Conservation (phyloP, 2,113 vertebrate genomes). For the Gasterosteus aculeatus region DNA sequence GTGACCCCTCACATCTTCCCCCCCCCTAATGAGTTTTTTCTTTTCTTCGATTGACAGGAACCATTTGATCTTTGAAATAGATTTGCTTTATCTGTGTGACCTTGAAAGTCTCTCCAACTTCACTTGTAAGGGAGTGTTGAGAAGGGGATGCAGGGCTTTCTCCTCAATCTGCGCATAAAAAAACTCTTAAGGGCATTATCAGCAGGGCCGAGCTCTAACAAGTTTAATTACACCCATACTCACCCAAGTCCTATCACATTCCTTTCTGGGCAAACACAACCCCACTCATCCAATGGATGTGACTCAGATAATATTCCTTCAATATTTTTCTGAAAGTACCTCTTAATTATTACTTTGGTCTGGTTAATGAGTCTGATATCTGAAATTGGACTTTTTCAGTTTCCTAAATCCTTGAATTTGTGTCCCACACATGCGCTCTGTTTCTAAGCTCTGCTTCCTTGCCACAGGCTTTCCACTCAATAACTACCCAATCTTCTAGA, state of each 20-base stretch:
- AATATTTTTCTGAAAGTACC: slow-evolving; percentile 43
- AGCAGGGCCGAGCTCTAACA: slow-evolving; percentile 19
- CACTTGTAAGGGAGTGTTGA: not conserved
- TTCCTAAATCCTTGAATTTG: slow-evolving; percentile 49
- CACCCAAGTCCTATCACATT: not conserved
- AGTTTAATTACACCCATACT: slow-evolving; percentile 31
- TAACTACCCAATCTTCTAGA: slow-evolving; percentile 24
- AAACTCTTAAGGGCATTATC: slow-evolving; percentile 35
- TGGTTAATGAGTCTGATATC: slow-evolving; percentile 63
- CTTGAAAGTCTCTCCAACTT: slow-evolving; percentile 61
- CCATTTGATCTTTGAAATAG: slow-evolving; percentile 71
- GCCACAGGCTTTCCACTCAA: slow-evolving; percentile 25
- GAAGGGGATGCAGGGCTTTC: not conserved
- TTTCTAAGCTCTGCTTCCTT: not conserved
- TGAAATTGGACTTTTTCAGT: slow-evolving; percentile 63
- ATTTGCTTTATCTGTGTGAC: slow-evolving; percentile 73
- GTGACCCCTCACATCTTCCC: slow-evolving; percentile 24
- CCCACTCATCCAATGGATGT: slow-evolving; percentile 19
- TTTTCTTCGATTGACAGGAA: slow-evolving; percentile 56
- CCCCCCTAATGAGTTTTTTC: slow-evolving; percentile 22
- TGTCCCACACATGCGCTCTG: slow-evolving; percentile 13
- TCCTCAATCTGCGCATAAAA: slow-evolving; percentile 27
- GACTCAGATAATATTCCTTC: slow-evolving; percentile 43
- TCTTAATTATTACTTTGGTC: slow-evolving; percentile 64
- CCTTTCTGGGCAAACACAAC: slow-evolving; percentile 26